Evolutionary conservation across 1,140 invertebrate genomes (phyloP), one percentile per base, ranked within the genome.

Genomic region (Drosophila pandora): DNA sequence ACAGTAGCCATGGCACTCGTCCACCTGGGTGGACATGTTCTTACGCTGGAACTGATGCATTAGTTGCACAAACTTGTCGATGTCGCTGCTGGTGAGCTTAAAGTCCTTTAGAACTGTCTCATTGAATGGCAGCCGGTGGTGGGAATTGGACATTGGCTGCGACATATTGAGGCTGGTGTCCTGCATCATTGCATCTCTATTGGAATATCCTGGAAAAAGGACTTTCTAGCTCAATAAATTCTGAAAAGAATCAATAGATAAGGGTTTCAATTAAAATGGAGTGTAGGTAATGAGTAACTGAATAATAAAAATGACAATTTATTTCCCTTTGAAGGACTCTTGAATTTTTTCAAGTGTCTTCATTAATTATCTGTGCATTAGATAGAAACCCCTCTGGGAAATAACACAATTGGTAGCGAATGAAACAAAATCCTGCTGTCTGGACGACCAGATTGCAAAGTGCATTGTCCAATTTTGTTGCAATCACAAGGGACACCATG

Each of bases 1-100:
- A 9, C 90, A 91, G 41, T 91, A 91, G 41, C 84, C 79, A 10
- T 63, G 50, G 12, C 90, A 91, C 10, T 85, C 83, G 21, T 81
- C 57, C 48, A 45, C 25, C 37, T 49, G 55, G 25, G 8, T 4
- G 22, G 79, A 45, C 6, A 72, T 55, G 39, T 89, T 89, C 39
- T 74, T 80, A 47, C 68, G 75, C 22, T 76, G 72, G 13, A 59
- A 75, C 2, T 65, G 68, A 2, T 76, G 45, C 58, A 70, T 58
- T 4, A 65, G 34, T 32, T 82, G 65, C 4, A 79, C 37, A 47
- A 90, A 89, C 25, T 90, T 72, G 0, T 62, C 58, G 6, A 87
- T 64, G 12, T 87, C 82, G 9, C 32, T 49, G 7, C 25, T 62
- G 17, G 65, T 87, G 1, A 87, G 17, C 12, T 82, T 0, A 2